Evolutionary conservation across 2,797 vertebrate species (phyloP), one percentile per base, ranked within the genome.

Genomic region (Picus viridis): DNA sequence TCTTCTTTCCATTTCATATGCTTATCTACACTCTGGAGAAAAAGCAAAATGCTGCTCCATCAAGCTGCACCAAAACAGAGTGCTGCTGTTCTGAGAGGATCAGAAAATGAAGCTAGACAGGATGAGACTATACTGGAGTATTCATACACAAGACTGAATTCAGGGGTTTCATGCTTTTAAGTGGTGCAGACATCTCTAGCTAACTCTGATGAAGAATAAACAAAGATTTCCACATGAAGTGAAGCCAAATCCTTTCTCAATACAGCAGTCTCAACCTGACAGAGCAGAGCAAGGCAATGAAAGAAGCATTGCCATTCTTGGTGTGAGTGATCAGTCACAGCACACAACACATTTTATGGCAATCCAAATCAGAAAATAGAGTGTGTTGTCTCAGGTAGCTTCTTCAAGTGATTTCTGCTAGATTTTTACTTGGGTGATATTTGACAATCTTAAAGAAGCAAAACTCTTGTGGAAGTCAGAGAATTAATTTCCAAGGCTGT

Each of bases 141-240:
- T 49, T 80, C 84, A 77, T 9, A 56, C 3, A 83, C 15, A 18
- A 41, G 24, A 69, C 0, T 18, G 57, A 69, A 91, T 78, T 70
- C 56, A 75, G 79, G 71, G 23, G 43, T 70, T 91, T 54, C 67
- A 53, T 7, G 18, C 20, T 86, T 87, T 77, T 54, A 76, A 53
- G 65, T 23, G 54, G 30, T 47, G 23, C 78, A 76, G 71, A 75
- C 47, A 34, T 16, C 51, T 53, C 86, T 20, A 56, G 71, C 45
- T 83, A 86, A 88, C 30, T 56, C 26, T 18, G 62, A 88, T 57
- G 62, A 95, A 82, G 58, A 91, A 87, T 9, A 80, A 87, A 80
- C 57, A 73, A 83, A 69, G 75, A 80, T 30, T 91, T 90, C 89
- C 51, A 65, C 32, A 30, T 7, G 5, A 72, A 89, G 64, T 2